Percentiles rank a stretch among this genome's conserved stretches.
Evolutionary conservation across 2,888 invertebrate species (phyloP).

Genomic region (Chrysopilus asiliformis): DNA sequence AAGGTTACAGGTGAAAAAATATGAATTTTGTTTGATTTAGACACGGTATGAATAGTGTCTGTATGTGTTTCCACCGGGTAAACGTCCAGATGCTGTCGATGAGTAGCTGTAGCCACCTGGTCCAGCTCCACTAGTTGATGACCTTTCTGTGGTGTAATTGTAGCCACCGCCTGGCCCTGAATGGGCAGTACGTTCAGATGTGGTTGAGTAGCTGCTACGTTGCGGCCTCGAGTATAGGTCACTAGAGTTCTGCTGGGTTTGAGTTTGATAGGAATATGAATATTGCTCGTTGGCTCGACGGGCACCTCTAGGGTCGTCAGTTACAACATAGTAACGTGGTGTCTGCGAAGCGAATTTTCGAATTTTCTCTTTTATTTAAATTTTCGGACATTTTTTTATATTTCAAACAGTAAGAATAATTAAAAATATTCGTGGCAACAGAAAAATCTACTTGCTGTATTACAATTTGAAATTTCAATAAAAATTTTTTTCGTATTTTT

Average conservation of each 20-base stretch:
- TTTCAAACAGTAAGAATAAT: background rate
- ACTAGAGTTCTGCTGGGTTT: conserved; percentile 39
- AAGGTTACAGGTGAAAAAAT: too few relatives aligned
- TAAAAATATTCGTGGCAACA: conserved; percentile 1
- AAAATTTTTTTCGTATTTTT: conserved; percentile 1
- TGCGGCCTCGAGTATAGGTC: conserved; percentile 45
- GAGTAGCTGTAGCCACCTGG: conserved; percentile 79
- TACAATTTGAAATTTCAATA: conserved; percentile 3
- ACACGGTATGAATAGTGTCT: conserved; percentile 81
- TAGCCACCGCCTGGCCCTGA: conserved; percentile 59
- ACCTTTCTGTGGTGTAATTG: conserved; percentile 61
- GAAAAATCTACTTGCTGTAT: conserved; percentile 11
- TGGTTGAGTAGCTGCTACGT: conserved; percentile 50
- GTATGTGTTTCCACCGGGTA: conserved; percentile 70
- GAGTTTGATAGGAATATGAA: conserved; percentile 50
- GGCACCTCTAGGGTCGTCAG: conserved; percentile 53
- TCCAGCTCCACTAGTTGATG: conserved; percentile 54
- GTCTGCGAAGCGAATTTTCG: conserved; percentile 58
- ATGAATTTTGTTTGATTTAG: too few relatives aligned
- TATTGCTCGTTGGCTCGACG: conserved; percentile 68
- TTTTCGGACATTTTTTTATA: conserved; percentile 1
- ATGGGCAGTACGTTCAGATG: conserved; percentile 53
- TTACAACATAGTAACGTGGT: conserved; percentile 77
- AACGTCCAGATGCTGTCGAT: conserved; percentile 60
- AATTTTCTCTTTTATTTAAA: conserved; percentile 5